Percentiles rank a stretch among this genome's conserved stretches.
phyloP scores from a whole-genome alignment of 2,113 vertebrate species.

The Engraulis encrasicolus region DNA sequence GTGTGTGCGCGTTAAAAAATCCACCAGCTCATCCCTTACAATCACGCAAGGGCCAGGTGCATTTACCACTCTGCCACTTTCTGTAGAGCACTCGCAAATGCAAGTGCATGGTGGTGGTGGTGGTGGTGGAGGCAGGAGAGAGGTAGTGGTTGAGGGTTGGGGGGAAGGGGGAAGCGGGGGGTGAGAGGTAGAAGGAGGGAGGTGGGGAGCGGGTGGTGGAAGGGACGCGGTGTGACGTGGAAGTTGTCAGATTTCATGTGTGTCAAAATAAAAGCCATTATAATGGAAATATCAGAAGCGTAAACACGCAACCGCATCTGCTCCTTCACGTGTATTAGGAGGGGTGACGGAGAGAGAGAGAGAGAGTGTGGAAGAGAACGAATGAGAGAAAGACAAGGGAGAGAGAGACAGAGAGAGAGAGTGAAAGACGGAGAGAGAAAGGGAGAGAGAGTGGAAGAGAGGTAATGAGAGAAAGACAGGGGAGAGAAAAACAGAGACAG shows the following conservation, averaged over 20 bases:
- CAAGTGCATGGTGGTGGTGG: conserved; percentile 44
- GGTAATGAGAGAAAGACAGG: background rate
- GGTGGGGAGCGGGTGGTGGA: no score
- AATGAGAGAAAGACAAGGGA: no score
- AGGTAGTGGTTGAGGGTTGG: background rate
- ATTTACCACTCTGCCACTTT: background rate
- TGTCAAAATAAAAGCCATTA: background rate
- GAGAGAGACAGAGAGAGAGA: background rate
- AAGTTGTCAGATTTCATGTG: background rate
- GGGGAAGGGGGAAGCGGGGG: background rate
- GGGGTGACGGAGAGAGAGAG: background rate
- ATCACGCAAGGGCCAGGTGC: background rate
- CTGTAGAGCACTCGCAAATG: background rate
- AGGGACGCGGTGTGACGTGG: background rate
- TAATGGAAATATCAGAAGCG: background rate
- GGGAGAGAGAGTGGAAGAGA: conserved; percentile 15
- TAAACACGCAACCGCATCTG: background rate
- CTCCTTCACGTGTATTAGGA: background rate
- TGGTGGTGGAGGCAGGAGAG: background rate
- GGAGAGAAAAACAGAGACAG: background rate
- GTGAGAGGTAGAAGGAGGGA: background rate
- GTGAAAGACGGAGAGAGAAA: background rate
- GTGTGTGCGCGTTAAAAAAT: background rate
- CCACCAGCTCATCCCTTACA: background rate
- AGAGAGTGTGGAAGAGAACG: no score